Conservation (phyloP, 2,113 vertebrate species). For the Tychaedon coryphoeus region DNA sequence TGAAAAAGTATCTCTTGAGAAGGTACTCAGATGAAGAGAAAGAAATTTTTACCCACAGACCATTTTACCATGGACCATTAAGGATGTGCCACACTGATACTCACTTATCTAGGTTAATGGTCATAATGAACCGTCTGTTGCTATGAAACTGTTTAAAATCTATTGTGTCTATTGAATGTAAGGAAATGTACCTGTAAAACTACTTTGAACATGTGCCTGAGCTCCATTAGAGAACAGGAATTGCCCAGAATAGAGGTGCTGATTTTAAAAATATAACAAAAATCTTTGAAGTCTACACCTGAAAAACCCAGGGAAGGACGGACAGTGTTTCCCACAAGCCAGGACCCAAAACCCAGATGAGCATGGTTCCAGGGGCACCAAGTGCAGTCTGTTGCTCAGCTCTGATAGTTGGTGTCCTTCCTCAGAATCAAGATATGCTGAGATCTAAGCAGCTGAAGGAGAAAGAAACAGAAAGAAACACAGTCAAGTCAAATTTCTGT, state of each 20-base stretch:
- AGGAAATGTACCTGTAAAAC: conserved; percentile 37
- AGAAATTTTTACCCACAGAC: neutral
- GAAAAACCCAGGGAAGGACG: neutral
- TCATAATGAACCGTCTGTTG: conserved; percentile 27
- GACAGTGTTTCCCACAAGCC: neutral
- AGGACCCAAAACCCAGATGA: neutral
- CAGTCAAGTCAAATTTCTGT: neutral
- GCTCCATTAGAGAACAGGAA: neutral
- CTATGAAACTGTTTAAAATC: conserved; percentile 58
- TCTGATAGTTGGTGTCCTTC: neutral
- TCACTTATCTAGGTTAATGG: conserved; percentile 26
- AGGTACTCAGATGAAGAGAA: neutral
- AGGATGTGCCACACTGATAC: conserved; percentile 9
- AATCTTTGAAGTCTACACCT: neutral
- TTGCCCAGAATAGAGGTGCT: neutral
- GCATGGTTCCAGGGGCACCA: neutral
- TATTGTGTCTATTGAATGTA: conserved; percentile 39
- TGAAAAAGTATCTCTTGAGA: neutral
- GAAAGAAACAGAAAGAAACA: neutral
- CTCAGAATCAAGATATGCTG: neutral
- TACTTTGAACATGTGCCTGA: neutral
- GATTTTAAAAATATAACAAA: neutral
- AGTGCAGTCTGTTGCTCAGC: neutral
- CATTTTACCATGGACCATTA: neutral
- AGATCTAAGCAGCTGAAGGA: neutral